Evolutionary conservation across 2,888 invertebrate species (phyloP).

Genomic region (Tortrix viridana): DNA sequence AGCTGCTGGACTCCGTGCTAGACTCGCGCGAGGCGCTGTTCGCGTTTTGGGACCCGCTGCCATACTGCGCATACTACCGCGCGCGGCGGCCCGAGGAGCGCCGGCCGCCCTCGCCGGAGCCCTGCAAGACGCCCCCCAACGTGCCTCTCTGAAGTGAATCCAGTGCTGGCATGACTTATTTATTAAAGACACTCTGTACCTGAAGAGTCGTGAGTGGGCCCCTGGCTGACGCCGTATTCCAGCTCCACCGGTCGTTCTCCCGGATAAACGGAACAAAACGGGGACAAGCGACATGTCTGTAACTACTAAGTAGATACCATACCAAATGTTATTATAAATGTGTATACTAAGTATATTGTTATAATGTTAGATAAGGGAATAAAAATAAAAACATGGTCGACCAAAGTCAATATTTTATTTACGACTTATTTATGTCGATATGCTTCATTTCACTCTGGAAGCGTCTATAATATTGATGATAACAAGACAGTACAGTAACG

Average conservation of each 20-base stretch:
- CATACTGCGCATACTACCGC: constrained; percentile 94
- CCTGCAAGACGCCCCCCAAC: constrained; percentile 82
- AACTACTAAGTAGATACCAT: constrained; percentile 80
- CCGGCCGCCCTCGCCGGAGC: constrained; percentile 79
- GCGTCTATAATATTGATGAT: constrained; percentile 13
- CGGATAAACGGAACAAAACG: constrained; percentile 55
- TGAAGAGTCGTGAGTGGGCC: constrained; percentile 77
- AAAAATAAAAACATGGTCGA: constrained; percentile 38
- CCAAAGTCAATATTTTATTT: constrained; percentile 37
- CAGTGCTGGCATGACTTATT: constrained; percentile 56
- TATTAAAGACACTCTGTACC: constrained; percentile 79
- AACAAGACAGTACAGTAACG: constrained; percentile 1
- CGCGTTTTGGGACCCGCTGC: constrained; percentile 93
- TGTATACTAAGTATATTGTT: constrained; percentile 57
- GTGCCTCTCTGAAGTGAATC: constrained; percentile 69
- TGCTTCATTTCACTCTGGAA: constrained; percentile 21
- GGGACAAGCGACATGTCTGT: constrained; percentile 71
- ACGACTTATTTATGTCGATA: constrained; percentile 25
- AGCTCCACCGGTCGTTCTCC: constrained; percentile 52
- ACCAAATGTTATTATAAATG: constrained; percentile 52
- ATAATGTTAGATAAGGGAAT: constrained; percentile 45
- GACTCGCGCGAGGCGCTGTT: constrained; percentile 92
- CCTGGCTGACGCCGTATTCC: constrained; percentile 47
- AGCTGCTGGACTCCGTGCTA: constrained; percentile 87
- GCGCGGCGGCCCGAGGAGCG: constrained; percentile 87